Base-by-base conservation (phyloP, 2,888 invertebrate species). In the Netelia fuscicornis region DNA sequence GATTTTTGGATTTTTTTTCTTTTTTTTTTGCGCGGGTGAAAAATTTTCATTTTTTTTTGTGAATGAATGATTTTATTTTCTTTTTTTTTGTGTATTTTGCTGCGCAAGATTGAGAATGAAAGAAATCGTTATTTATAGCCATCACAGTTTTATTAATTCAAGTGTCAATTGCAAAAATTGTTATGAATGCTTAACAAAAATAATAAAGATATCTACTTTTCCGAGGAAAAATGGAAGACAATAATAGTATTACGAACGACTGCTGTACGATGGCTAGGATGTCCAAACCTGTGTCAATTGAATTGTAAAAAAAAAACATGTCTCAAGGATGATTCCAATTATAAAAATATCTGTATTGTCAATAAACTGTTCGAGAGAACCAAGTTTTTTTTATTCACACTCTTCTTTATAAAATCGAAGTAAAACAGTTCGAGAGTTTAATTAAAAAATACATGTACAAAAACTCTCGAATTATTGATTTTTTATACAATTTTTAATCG, bases 171-270 rank as follows among this genome's bases (percentile, higher is more conserved):
- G 48, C 37, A 17, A 48, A 58, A 23, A 70, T 37, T 48, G 13
- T 48, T 30, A 25, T 17, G 30, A 62, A 30, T 25, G 25, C 2
- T 67, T 44, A 74, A 30, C 37, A n/a, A 65, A 58, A 56, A 52
- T 48, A 75, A 48, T 3, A 11, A 54, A 56, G 37, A 67, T 1
- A 11, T 48, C 48, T 20, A 48, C 6, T n/a, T 58, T 10, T 20
- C 71, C 44, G n/a, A 56, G 44, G 44, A 23, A 48, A 71, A n/a
- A 78, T 11, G 48, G 37, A 85, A 79, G 85, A 85, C 85, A 85
- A 85, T 85, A 85, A 82, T 71, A 79, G 75, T 67, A 68, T 74
- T 77, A 81, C 25, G 11, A 30, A 56, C 17, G 52, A 37, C n/a
- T 58, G 54, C 54, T 25, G 13, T 42, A 37, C 20, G 70, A 37